Conservation (phyloP, 2,113 vertebrate species). For the Lonchura striata region DNA sequence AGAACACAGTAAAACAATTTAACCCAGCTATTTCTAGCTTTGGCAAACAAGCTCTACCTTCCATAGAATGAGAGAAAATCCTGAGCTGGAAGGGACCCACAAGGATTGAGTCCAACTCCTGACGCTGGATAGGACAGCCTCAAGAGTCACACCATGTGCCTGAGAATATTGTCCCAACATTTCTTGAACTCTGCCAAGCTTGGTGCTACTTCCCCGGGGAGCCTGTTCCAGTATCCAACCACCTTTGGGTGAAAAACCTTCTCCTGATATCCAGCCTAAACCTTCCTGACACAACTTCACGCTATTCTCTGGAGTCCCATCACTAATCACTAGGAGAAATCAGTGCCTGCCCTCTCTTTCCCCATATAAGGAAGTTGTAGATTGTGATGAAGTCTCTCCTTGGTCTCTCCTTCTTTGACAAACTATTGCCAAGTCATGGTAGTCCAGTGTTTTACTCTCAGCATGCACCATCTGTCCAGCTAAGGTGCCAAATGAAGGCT, state of each 20-base stretch:
- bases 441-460: neutral
- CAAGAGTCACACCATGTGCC: neutral
- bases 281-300: neutral
- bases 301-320: neutral
- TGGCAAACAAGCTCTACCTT: slow-evolving; percentile 10
- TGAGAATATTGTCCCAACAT: neutral
- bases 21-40: slow-evolving; percentile 43
- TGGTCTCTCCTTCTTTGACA: neutral
- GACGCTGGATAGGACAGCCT: neutral
- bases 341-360: neutral
- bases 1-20: slow-evolving; percentile 12
- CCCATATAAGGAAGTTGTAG: neutral
- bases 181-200: neutral
- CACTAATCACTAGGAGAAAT: neutral
- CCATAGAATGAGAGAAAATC: neutral
- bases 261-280: neutral
- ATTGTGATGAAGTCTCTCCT: neutral
- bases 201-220: neutral
- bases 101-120: neutral
- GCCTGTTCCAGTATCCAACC: neutral
- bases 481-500: neutral
- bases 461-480: neutral
- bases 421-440: neutral
- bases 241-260: neutral
- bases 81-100: neutral